These are phyloP conservation scores for Tipula helvola DNA, from an alignment of 2,888 invertebrate genomes.

Conservation along the genomic window DNA sequence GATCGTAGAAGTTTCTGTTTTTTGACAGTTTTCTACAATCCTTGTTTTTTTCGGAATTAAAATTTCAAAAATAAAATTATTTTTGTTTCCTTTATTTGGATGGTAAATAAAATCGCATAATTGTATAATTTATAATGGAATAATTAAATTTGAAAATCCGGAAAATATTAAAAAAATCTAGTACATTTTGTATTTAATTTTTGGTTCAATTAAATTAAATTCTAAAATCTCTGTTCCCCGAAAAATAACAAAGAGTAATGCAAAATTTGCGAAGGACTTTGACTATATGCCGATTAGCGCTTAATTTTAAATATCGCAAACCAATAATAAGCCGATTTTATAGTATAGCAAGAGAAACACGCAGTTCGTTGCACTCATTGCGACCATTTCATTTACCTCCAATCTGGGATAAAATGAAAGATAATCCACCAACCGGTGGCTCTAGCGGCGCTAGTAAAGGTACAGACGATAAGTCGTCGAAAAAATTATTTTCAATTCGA, in stretches of 20 bases:
- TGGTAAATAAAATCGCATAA: background rate
- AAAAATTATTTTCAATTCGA: constrained; percentile 42
- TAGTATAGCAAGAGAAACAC: constrained; percentile 13
- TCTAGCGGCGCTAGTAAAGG: constrained; percentile 16
- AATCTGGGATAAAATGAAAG: constrained; percentile 19
- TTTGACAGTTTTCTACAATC: background rate
- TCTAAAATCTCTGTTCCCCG: background rate
- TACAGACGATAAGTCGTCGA: constrained; percentile 15
- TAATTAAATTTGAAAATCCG: background rate
- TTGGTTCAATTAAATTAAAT: background rate
- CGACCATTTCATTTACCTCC: constrained; percentile 18
- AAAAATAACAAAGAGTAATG: background rate
- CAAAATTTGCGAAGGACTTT: background rate
- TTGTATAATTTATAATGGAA: background rate
- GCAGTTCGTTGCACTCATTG: background rate
- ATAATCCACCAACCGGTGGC: constrained; percentile 15
- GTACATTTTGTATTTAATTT: background rate
- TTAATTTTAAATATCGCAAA: background rate
- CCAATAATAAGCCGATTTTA: constrained; percentile 14
- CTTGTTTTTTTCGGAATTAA: background rate
- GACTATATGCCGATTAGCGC: background rate
- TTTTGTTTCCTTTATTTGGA: background rate
- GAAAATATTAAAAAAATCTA: background rate
- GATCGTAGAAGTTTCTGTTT: background rate
- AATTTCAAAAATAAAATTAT: background rate